These are phyloP conservation scores for Agrochola litura DNA, from an alignment of 2,888 invertebrate species.

Conservation along the genomic window DNA sequence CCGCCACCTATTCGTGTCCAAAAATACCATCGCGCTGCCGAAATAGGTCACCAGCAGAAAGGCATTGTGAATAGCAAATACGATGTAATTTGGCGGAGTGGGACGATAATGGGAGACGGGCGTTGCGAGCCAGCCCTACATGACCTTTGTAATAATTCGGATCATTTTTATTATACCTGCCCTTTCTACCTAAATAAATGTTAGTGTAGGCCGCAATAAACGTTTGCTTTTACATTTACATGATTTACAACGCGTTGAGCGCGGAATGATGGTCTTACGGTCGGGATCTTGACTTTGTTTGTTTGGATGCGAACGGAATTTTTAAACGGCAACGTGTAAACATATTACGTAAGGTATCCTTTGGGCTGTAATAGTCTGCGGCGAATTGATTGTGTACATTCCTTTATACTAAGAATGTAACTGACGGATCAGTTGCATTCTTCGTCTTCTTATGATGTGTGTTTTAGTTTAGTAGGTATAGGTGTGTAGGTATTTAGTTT, in stretches of 20 bases:
- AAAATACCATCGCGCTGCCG: slow-evolving; percentile 64
- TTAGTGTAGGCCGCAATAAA: slow-evolving; percentile 67
- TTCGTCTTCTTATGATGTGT: background rate
- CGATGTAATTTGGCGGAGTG: slow-evolving; percentile 74
- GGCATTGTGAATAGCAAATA: slow-evolving; percentile 75
- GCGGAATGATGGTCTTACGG: slow-evolving; percentile 43
- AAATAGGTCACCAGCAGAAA: slow-evolving; percentile 70
- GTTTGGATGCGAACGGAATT: slow-evolving; percentile 36
- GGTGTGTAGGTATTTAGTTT: background rate
- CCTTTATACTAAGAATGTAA: background rate
- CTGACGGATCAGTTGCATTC: no score
- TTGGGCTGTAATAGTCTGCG: background rate
- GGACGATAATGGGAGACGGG: slow-evolving; percentile 70
- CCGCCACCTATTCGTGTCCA: slow-evolving; percentile 62
- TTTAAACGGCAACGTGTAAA: slow-evolving; percentile 20
- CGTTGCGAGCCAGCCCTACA: slow-evolving; percentile 61
- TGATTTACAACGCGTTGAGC: slow-evolving; percentile 62
- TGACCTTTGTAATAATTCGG: slow-evolving; percentile 70
- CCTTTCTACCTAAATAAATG: slow-evolving; percentile 71
- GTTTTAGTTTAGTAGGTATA: background rate
- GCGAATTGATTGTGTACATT: background rate
- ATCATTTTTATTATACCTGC: slow-evolving; percentile 74
- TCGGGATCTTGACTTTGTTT: slow-evolving; percentile 29
- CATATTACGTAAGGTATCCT: slow-evolving; percentile 1
- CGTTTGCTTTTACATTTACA: slow-evolving; percentile 64